Evolutionary conservation across 2,797 vertebrate species (phyloP), one percentile per base, ranked within the genome.

Genomic region (Tiaroga cobitis): DNA sequence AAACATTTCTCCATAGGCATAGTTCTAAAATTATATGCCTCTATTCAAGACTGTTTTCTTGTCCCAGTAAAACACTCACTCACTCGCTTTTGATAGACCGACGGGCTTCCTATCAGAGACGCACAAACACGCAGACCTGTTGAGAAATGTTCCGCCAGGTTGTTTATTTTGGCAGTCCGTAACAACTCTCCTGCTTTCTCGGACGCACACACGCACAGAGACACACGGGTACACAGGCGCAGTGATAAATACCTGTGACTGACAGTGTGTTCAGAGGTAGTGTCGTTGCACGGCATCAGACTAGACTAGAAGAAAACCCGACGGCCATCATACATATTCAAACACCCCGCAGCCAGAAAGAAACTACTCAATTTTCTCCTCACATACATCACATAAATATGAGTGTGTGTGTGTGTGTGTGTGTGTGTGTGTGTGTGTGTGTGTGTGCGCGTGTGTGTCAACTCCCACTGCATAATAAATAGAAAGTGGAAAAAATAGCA

Each of bases 281-380:
- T 85, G 74, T 78, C 49, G 51, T 32, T 78, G 63, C 26, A 6
- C 1, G 19, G 32, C 73, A 86, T n/a, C 85, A 51, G 80, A 39
- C 80, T 77, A 70, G 72, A 81, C 84, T 81, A 37, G 29, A 65
- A 82, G 51, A 76, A 76, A 76, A 77, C 61, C 73, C 15, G 43
- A 70, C 61, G 41, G 73, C 80, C 51, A 70, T 81, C 67, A 86
- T 82, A 82, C 80, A 86, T 86, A 86, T 86, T 81, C 65, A 86
- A 84, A 82, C 77, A 73, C 54, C 67, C 39, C 68, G 9, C 54
- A 39, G 68, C 68, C 76, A 59, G 26, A 80, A 72, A 85, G 56
- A 73, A 80, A 63, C 56, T 72, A 73, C 77, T 72, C 32, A 15
- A 73, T 65, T 85, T 80, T 80, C 83, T 54, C 29, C 68, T 72